Conservation (phyloP, 2,113 vertebrate genomes). For the Ptychochromis oligacanthus region DNA sequence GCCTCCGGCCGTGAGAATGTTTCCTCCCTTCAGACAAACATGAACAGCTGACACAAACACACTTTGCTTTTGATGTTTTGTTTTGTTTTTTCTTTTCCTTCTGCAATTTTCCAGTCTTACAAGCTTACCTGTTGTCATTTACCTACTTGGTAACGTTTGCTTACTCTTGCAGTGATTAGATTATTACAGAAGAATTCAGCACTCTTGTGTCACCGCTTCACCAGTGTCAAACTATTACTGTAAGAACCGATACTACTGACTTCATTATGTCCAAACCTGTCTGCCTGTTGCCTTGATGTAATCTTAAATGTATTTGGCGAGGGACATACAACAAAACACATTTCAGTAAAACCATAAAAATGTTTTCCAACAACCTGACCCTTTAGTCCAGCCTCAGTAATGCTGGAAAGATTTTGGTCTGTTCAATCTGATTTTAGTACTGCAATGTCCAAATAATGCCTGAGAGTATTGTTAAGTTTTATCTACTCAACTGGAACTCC, state of each 20-base stretch:
- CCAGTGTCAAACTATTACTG: not conserved
- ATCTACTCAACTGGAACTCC: not conserved
- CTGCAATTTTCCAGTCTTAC: not conserved
- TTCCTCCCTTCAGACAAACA: conserved; percentile 2
- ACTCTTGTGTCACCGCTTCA: not conserved
- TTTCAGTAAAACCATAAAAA: not conserved
- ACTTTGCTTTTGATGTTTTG: not conserved
- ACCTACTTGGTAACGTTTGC: not conserved
- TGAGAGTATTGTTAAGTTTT: not conserved
- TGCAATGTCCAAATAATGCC: not conserved
- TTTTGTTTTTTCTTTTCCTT: not conserved
- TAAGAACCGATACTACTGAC: not conserved
- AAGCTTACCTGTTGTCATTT: not conserved
- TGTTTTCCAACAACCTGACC: not conserved
- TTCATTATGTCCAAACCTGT: not conserved
- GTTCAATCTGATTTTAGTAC: conserved; percentile 12
- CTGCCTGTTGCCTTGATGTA: not conserved
- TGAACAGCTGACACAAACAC: not conserved
- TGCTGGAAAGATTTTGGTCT: not conserved
- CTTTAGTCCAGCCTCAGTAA: not conserved
- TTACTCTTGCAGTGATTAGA: not conserved
- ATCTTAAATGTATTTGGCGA: not conserved
- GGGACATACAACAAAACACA: not conserved
- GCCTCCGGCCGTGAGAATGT: not conserved
- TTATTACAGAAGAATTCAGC: not conserved